Evolutionary conservation across 2,888 invertebrate genomes (phyloP), one percentile per base, ranked within the genome.

Genomic region (Xestia sexstrigata): DNA sequence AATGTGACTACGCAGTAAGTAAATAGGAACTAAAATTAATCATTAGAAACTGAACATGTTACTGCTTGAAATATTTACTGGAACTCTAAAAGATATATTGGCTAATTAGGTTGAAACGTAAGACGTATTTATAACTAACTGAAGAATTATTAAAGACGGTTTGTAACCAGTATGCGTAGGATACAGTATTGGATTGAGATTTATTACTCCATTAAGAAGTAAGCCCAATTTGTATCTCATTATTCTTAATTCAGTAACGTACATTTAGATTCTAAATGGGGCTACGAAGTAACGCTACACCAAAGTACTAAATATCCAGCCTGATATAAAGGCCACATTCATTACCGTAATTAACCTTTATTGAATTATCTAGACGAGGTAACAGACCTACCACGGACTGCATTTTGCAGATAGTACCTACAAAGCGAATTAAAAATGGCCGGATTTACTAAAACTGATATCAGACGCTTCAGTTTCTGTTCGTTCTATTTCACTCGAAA

Each of bases 51-150:
- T 55, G 39, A 70, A 68, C 42, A 70, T 79, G 66, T 62, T 35
- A 65, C n/a, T 26, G 47, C 45, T 76, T 84, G 70, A 78, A 81
- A 84, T 87, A 87, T 85, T 85, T 77, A 76, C 45, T n/a, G 45
- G 67, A 79, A 63, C 49, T 76, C 42, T 47, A 63, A 73, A 72
- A 79, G 52, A 81, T 81, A 60, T 74, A 81, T 77, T 75, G 65
- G 42, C 58, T 68, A 81, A 79, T 81, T 79, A 78, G 35, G 58
- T 71, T 70, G 39, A 66, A 81, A 66, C 49, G 42, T 49, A 26
- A 58, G 68, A 72, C 45, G n/a, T 67, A 68, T 81, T 81, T 71
- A 76, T 78, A 84, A 78, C 73, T 78, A 86, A 72, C 75, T 47
- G n/a, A 58, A 58, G 47, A 52, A 67, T 81, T 49, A 49, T n/a